Percentiles rank a stretch among this genome's conserved stretches.
Evolutionary conservation across 2,113 vertebrate species (phyloP).

Genomic region (Plectropomus leopardus): DNA sequence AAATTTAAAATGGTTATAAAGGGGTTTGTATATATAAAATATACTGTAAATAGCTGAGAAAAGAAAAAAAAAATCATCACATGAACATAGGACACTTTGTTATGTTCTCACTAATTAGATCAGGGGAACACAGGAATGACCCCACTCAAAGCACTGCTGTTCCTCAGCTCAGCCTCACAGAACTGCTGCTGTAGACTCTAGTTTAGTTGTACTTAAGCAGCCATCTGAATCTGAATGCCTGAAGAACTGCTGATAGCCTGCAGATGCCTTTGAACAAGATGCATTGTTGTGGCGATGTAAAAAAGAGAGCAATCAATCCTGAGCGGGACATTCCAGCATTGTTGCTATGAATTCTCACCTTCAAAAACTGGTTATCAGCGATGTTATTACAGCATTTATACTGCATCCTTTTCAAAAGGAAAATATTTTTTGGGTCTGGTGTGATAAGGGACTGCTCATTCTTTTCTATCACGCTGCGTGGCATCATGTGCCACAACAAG

Average conservation of each 20-base stretch:
- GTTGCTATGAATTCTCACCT: conserved; percentile 15
- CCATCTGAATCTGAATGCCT: not conserved
- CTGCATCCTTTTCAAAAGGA: conserved; percentile 17
- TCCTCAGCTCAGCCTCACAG: too few relatives aligned
- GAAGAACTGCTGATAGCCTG: not conserved
- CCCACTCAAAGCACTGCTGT: too few relatives aligned
- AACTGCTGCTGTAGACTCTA: not conserved
- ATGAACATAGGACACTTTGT: too few relatives aligned
- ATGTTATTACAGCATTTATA: conserved; percentile 31
- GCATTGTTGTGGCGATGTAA: conserved; percentile 6
- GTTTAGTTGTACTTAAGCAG: not conserved
- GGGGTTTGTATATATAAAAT: too few relatives aligned
- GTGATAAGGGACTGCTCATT: conserved; percentile 43
- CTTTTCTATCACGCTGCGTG: conserved; percentile 26
- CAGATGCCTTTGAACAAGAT: conserved; percentile 36
- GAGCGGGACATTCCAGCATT: not conserved
- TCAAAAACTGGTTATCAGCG: not conserved
- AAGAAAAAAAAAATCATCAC: too few relatives aligned
- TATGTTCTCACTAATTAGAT: too few relatives aligned
- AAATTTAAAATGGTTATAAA: too few relatives aligned
- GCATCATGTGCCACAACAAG: conserved; percentile 45
- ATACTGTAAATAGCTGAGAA: too few relatives aligned
- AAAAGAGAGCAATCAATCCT: conserved; percentile 19
- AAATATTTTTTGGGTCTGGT: conserved; percentile 3
- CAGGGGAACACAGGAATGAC: too few relatives aligned